phyloP scores from a whole-genome alignment of 2,888 invertebrate genomes.

The Hybos culiciformis region DNA sequence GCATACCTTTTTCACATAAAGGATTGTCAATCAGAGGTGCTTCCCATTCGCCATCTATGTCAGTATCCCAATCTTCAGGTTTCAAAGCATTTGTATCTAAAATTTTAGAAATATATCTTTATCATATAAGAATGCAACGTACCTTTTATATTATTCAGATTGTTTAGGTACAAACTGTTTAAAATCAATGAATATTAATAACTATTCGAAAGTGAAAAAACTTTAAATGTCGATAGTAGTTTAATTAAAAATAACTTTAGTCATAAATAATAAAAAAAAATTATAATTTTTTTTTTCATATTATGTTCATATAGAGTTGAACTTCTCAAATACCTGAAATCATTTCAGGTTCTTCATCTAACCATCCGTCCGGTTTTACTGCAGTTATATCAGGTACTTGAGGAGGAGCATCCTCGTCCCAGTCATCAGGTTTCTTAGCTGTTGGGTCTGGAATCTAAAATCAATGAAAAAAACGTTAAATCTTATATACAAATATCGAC shows the following conservation, averaged over 20 bases:
- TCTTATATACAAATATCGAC: neutral
- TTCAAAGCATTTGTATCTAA: conserved; percentile 69
- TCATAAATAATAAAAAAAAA: conserved; percentile 1
- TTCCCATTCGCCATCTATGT: conserved; percentile 99
- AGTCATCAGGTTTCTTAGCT: conserved; percentile 85
- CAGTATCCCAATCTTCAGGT: conserved; percentile 93
- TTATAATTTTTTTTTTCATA: neutral
- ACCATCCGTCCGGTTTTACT: conserved; percentile 78
- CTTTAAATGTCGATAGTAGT: too few species aligned
- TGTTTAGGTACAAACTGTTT: too few species aligned
- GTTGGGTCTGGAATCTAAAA: conserved; percentile 68
- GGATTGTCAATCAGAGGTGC: conserved; percentile 87
- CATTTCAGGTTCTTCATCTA: conserved; percentile 79
- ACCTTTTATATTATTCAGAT: neutral
- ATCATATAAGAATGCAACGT: neutral
- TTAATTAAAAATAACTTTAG: too few species aligned
- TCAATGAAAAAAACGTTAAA: neutral
- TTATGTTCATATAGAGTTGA: neutral
- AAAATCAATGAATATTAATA: too few species aligned
- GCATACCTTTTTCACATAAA: conserved; percentile 54
- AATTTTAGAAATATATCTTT: neutral
- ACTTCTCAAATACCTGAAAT: conserved; percentile 38
- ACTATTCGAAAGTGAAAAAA: too few species aligned
- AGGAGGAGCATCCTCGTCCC: conserved; percentile 90
- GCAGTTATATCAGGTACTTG: conserved; percentile 78